A percentile compares a stretch with the other conserved stretches of the same genome.
phyloP scores from a whole-genome alignment of 2,113 vertebrate genomes.

The Eulemur macaco region DNA sequence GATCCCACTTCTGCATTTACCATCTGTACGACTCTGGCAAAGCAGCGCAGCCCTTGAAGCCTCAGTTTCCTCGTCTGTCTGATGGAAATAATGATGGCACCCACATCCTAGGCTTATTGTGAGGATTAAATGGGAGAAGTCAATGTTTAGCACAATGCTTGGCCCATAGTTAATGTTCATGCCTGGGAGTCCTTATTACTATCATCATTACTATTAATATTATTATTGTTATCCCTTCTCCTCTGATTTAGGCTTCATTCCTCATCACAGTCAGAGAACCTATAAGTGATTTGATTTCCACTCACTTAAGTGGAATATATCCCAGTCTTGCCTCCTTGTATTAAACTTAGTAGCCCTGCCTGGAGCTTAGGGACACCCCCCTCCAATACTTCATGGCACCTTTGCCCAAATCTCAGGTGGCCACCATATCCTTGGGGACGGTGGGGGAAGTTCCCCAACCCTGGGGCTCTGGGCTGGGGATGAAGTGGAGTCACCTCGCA shows the following conservation, averaged over 20 bases:
- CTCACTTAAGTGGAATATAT: not conserved
- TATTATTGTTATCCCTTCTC: not conserved
- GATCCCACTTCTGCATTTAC: not conserved
- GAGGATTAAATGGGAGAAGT: not conserved
- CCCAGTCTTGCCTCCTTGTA: not conserved
- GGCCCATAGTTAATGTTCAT: rapidly evolving
- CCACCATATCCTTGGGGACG: not conserved
- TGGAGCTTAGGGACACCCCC: not conserved
- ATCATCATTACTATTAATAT: too few species aligned
- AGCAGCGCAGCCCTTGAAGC: not conserved
- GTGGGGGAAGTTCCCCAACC: not conserved
- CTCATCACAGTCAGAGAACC: not conserved
- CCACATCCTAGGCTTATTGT: not conserved
- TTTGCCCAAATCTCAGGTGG: not conserved
- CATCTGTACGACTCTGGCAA: not conserved
- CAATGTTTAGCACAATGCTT: not conserved
- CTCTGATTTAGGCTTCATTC: not conserved
- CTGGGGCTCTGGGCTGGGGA: not conserved
- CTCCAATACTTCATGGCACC: not conserved
- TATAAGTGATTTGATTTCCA: not conserved
- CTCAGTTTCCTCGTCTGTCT: not conserved
- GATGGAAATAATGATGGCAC: not conserved
- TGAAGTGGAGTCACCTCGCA: not conserved
- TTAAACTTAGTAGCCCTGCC: not conserved
- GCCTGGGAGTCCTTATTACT: not conserved